A percentile compares a stretch with the other conserved stretches of the same genome.
Evolutionary conservation across 2,797 vertebrate species (phyloP).

Genomic region (Gadopsis marmoratus): DNA sequence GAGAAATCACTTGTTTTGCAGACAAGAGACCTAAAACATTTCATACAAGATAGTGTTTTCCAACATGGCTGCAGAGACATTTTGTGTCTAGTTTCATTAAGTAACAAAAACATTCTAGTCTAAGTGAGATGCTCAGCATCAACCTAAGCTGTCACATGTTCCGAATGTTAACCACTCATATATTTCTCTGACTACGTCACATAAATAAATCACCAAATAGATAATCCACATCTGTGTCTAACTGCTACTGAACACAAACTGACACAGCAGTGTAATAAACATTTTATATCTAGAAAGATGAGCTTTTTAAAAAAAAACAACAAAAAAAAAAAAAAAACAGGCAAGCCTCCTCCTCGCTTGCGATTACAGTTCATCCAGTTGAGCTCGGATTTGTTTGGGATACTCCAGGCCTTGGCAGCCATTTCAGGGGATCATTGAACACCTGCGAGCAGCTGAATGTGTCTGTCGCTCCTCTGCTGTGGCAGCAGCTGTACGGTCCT

Average conservation of each 20-base stretch:
- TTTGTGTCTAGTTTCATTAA: conserved; percentile 55
- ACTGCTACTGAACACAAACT: conserved; percentile 82
- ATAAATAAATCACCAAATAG: conserved; percentile 84
- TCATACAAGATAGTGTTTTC: conserved; percentile 56
- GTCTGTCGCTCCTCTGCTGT: conserved; percentile 44
- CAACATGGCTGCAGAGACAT: conserved; percentile 59
- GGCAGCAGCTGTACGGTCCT: conserved; percentile 43
- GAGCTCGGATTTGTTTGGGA: conserved; percentile 46
- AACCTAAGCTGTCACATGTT: conserved; percentile 72
- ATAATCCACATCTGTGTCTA: conserved; percentile 81
- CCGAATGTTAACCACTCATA: conserved; percentile 74
- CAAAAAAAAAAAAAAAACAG: conserved; percentile 26
- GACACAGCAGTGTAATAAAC: conserved; percentile 82
- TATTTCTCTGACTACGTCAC: conserved; percentile 79
- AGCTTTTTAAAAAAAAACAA: conserved; percentile 25
- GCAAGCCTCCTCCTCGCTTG: conserved; percentile 41
- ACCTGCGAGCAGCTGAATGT: conserved; percentile 44
- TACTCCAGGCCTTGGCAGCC: conserved; percentile 43
- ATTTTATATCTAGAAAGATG: conserved; percentile 79
- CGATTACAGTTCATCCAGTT: conserved; percentile 66
- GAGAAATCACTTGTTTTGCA: conserved; percentile 53
- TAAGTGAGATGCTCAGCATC: conserved; percentile 81
- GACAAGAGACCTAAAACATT: conserved; percentile 63
- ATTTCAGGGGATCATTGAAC: conserved; percentile 53
- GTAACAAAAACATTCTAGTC: conserved; percentile 72